Evolutionary conservation across 2,888 invertebrate species (phyloP).

Genomic region (Macaria notata): DNA sequence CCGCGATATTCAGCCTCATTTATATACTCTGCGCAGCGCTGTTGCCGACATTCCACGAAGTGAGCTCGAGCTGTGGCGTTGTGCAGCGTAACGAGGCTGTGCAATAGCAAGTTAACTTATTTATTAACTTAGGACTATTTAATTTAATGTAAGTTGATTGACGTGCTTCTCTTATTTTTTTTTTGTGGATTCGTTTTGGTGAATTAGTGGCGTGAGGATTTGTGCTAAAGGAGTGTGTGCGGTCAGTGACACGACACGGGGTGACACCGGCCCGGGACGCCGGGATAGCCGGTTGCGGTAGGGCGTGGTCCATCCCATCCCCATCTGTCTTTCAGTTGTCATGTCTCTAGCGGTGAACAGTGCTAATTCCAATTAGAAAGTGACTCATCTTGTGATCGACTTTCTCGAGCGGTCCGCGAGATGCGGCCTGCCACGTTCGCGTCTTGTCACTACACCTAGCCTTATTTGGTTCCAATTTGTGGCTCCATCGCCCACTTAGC

Average conservation of each 20-base stretch:
- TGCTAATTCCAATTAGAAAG: conserved; percentile 54
- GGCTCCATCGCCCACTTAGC: conserved; percentile 64
- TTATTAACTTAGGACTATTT: conserved; percentile 80
- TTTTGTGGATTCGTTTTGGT: conserved; percentile 51
- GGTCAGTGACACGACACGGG: conserved; percentile 72
- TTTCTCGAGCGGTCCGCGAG: conserved; percentile 55
- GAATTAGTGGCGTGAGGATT: conserved; percentile 49
- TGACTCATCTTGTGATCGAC: conserved; percentile 49
- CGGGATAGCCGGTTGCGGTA: conserved; percentile 75
- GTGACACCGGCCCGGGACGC: conserved; percentile 52
- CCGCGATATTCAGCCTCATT: conserved; percentile 79
- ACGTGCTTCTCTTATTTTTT: conserved; percentile 41
- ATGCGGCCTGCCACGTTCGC: conserved; percentile 68
- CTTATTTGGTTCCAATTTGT: conserved; percentile 70
- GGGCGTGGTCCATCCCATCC: conserved; percentile 72
- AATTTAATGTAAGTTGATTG: conserved; percentile 77
- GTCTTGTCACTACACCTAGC: conserved; percentile 51
- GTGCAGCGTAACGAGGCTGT: conserved; percentile 79
- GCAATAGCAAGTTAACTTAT: conserved; percentile 79
- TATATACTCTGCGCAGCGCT: conserved; percentile 79
- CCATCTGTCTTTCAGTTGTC: conserved; percentile 28
- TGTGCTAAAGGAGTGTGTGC: conserved; percentile 64
- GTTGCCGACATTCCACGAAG: conserved; percentile 78
- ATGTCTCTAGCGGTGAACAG: conserved; percentile 14
- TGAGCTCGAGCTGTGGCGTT: conserved; percentile 75